Evolutionary conservation across 2,797 vertebrate genomes (phyloP), one percentile per base, ranked within the genome.

Genomic region (Sebastes iracundus): DNA sequence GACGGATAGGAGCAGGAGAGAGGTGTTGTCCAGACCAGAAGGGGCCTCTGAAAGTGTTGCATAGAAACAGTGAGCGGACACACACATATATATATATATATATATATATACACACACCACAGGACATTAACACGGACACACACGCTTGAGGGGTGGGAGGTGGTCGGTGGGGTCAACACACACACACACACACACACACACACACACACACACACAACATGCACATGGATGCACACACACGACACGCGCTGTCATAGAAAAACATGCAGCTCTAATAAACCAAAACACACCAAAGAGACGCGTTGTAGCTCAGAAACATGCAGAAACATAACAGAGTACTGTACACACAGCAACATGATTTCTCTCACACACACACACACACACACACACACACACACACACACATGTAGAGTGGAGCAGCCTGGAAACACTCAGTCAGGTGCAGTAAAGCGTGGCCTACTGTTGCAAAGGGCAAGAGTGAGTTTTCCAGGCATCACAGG

Each of bases 401-500:
- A 63, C 60, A 32, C 81, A 46, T n/a, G 25, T 20, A 20, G 59
- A 83, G 66, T 25, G 18, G 55, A 78, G 75, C 80, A 79, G 89
- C 81, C 93, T 95, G 95, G 95, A 96, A 96, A 95, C 81, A 95
- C 84, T 88, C 94, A 81, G 94, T 96, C 94, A 96, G 94, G 94
- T 96, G 94, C 92, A 95, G 91, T 90, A 93, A 94, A 94, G 93
- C 89, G 62, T 91, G 88, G 88, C 81, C 88, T 85, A 79, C 85
- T 86, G 90, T 76, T 94, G 91, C 88, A 90, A 90, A 91, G 90
- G 90, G 91, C 86, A 93, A 87, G 82, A 87, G 92, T 90, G 63
- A 93, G 85, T 96, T 94, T 96, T 96, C 93, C 93, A 93, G 91
- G 81, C 86, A 89, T 88, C 81, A 90, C 72, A 80, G 82, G 83